These are phyloP conservation scores for Microcebus murinus DNA, from an alignment of 2,113 vertebrate species.

Conservation along the genomic window DNA sequence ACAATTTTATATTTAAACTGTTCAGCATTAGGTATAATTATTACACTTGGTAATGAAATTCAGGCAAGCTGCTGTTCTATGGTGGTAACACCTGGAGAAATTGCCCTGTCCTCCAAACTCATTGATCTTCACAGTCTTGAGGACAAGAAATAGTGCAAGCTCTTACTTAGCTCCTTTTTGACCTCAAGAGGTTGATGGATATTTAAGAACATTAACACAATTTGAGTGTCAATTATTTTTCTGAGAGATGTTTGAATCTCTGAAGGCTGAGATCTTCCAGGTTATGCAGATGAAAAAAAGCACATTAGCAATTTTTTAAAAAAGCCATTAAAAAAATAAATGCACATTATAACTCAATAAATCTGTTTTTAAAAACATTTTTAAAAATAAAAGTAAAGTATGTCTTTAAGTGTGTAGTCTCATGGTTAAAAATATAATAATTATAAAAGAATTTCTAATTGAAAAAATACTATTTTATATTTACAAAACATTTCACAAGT, in stretches of 20 bases:
- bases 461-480: background rate
- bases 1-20: background rate
- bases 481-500: background rate
- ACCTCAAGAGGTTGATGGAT: background rate
- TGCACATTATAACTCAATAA: background rate
- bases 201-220: background rate
- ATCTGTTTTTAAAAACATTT: background rate
- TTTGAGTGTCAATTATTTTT: background rate
- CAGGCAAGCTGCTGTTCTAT: background rate
- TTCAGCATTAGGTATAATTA: background rate
- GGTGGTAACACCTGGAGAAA: rapidly evolving
- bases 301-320: background rate
- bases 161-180: background rate
- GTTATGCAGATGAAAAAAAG: background rate
- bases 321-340: background rate
- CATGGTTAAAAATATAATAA: background rate
- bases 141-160: background rate
- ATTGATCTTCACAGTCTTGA: background rate
- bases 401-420: background rate
- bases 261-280: background rate
- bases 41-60: background rate
- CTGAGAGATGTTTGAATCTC: background rate
- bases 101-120: background rate
- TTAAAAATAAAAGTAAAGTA: background rate
- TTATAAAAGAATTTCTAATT: background rate